Conservation (phyloP, 2,888 invertebrate genomes). For the Norana najaformis region DNA sequence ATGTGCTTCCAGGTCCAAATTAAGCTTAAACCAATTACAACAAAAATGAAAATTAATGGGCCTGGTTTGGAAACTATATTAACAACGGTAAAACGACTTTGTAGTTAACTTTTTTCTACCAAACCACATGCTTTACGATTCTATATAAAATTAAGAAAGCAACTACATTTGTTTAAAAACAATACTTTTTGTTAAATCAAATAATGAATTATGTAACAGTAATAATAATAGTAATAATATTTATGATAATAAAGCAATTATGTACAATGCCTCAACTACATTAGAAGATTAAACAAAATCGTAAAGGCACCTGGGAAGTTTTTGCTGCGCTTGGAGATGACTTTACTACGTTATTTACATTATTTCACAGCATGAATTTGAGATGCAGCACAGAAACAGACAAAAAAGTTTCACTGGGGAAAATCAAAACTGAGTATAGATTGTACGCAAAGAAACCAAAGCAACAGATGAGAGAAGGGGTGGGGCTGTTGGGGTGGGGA, state of each 20-base stretch:
- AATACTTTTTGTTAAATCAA: neutral
- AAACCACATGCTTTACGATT: neutral
- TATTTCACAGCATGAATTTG: neutral
- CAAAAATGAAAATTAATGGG: neutral
- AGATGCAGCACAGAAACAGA: neutral
- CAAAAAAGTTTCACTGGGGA: neutral
- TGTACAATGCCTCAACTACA: neutral
- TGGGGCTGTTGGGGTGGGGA: neutral
- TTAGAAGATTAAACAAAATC: slow-evolving; percentile 6
- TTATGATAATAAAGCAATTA: neutral
- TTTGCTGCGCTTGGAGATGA: neutral
- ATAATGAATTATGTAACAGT: slow-evolving; percentile 1
- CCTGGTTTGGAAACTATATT: neutral
- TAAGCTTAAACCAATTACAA: neutral
- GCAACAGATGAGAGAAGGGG: neutral
- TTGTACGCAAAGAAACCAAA: neutral
- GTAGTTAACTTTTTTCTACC: slow-evolving; percentile 2
- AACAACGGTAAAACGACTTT: neutral
- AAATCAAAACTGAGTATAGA: neutral
- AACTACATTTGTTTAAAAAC: neutral
- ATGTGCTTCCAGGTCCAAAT: neutral
- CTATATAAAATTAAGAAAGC: too few species aligned
- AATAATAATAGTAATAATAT: slow-evolving; percentile 13
- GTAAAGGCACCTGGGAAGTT: slow-evolving; percentile 5
- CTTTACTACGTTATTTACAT: neutral